These are phyloP conservation scores for Euwallacea fornicatus DNA, from an alignment of 1,140 invertebrate genomes.

Conservation along the genomic window DNA sequence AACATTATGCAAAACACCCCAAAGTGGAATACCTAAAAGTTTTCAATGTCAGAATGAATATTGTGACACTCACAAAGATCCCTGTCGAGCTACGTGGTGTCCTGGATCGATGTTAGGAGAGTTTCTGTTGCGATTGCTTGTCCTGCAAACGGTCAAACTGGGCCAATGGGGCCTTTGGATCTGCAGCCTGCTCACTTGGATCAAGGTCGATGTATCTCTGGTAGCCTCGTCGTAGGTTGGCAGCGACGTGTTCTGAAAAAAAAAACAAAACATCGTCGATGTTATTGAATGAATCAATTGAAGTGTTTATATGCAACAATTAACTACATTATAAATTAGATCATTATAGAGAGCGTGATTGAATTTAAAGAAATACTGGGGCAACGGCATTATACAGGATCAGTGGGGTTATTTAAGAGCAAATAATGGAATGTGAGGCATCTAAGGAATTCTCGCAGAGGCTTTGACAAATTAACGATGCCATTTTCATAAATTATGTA, in stretches of 20 bases:
- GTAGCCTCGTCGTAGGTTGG: constrained; percentile 56
- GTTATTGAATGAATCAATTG: background rate
- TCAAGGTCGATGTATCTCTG: constrained; percentile 42
- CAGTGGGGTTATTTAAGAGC: constrained; percentile 9
- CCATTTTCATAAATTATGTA: constrained; percentile 32
- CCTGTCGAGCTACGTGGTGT: constrained; percentile 46
- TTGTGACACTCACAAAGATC: constrained; percentile 47
- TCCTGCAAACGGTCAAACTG: constrained; percentile 37
- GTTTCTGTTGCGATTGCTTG: constrained; percentile 42
- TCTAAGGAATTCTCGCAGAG: constrained; percentile 17
- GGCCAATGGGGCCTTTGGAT: constrained; percentile 50
- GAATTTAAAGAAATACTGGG: background rate
- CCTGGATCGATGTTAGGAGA: constrained; percentile 46
- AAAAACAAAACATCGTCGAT: background rate
- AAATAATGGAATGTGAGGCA: constrained; percentile 16
- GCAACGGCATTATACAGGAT: constrained; percentile 12
- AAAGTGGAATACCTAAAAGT: too few relatives aligned
- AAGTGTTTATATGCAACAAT: background rate
- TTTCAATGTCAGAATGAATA: too few relatives aligned
- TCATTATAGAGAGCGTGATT: background rate
- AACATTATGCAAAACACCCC: too few relatives aligned
- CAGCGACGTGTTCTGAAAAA: constrained; percentile 41
- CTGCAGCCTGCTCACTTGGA: constrained; percentile 41
- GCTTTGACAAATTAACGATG: constrained; percentile 28
- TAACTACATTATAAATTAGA: background rate